Evolutionary conservation across 2,113 vertebrate species (phyloP), one percentile per base, ranked within the genome.

Genomic region (Saccopteryx leptura): DNA sequence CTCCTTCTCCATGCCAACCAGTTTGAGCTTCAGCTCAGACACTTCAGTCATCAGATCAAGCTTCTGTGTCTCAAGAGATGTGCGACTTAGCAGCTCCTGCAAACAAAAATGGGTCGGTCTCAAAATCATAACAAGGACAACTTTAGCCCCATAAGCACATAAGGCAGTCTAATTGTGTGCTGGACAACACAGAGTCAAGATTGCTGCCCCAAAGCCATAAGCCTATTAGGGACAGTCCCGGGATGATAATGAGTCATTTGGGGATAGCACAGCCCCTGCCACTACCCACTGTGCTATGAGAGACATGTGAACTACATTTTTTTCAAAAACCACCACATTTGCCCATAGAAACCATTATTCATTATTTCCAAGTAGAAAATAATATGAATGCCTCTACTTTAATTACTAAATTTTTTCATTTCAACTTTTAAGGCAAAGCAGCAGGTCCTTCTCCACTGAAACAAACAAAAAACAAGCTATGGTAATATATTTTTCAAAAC

Each of bases 1-100:
- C 89, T 99, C 99, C 96, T 99, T 99, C 96, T 99, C 99, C 99
- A 99, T 99, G 88, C 99, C 98, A 97, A 99, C 99, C 95, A 99
- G 98, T 91, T 99, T 99, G 84, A 99, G 98, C 98, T 99, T 99
- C 98, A 99, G 98, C 96, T 99, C 99, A 93, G 99, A 99, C 94
- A 99, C 99, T 98, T 99, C 99, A 94, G 99, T 99, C 99, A 99
- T 99, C 91, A 99, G 98, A 98, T 99, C 99, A 24, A 99, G 98
- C 98, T 99, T 99, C 98, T 99, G 99, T 60, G 98, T 99, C 98
- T 99, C 99, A 2, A 99, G 99, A 7, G 99, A 99, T 50, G 99
- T 99, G 93, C 99, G 99, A 97, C 99, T 99, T 94, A 99, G 97
- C 95, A 99, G 98, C 98, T 99, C 99, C 99, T 99, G 98, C 24